Conservation (phyloP, 1,140 invertebrate genomes). For the Scaptodrosophila lebanonensis region DNA sequence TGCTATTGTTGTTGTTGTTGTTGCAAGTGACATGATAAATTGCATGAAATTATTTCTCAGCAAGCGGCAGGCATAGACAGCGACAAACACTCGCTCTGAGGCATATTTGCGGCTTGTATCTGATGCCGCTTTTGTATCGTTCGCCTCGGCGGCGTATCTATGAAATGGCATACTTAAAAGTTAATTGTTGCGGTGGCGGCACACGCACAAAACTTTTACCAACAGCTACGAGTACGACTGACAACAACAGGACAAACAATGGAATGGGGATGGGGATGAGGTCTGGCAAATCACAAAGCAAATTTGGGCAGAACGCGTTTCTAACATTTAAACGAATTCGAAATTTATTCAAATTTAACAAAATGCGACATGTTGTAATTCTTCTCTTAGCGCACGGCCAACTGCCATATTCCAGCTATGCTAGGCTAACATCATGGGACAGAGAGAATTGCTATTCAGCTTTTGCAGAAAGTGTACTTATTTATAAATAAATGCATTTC, state of each 20-base stretch:
- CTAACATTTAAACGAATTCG: slow-evolving; percentile 37
- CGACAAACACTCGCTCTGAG: neutral
- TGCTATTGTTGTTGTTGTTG: neutral
- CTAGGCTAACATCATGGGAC: too few species aligned
- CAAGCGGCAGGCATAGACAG: neutral
- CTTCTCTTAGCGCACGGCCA: too few species aligned
- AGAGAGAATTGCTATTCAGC: too few species aligned
- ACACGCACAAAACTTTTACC: slow-evolving; percentile 41
- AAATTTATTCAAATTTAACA: slow-evolving; percentile 71
- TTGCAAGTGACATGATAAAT: slow-evolving; percentile 68
- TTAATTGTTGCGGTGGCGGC: slow-evolving; percentile 73
- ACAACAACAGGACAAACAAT: too few species aligned
- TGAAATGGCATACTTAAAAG: slow-evolving; percentile 74
- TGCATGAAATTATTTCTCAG: slow-evolving; percentile 69
- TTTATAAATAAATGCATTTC: too few species aligned
- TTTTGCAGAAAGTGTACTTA: too few species aligned
- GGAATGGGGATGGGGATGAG: too few species aligned
- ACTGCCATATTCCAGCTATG: too few species aligned
- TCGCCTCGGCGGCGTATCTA: slow-evolving; percentile 47
- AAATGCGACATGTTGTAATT: slow-evolving; percentile 71
- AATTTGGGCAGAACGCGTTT: too few species aligned
- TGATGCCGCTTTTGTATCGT: slow-evolving; percentile 27
- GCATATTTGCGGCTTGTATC: neutral
- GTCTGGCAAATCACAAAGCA: too few species aligned
- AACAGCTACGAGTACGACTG: neutral